phyloP scores from a whole-genome alignment of 2,888 invertebrate genomes.

The Acanthosepion esculentum region DNA sequence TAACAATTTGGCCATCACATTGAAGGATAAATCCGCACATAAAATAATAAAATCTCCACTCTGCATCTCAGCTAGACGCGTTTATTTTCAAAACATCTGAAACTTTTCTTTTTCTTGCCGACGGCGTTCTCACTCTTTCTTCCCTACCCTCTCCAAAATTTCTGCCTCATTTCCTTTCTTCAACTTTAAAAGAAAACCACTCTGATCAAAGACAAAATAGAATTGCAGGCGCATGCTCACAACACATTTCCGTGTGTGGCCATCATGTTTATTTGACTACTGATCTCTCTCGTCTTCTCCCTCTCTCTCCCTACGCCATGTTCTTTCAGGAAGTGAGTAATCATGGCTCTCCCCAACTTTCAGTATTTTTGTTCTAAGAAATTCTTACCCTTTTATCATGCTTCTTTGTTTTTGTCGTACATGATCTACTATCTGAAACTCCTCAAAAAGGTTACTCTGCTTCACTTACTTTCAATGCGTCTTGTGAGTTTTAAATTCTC shows the following conservation, averaged over 20 bases:
- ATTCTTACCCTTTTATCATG: no score
- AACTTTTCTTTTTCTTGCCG: not conserved
- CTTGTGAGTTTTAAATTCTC: no score
- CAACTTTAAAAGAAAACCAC: not conserved
- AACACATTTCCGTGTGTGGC: not conserved
- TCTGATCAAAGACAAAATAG: not conserved
- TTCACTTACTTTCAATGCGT: no score
- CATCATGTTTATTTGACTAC: not conserved
- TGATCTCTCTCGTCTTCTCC: not conserved
- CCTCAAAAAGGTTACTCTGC: no score
- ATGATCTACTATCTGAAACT: no score
- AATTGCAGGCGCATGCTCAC: not conserved
- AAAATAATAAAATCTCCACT: not conserved
- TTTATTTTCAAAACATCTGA: conserved; percentile 1
- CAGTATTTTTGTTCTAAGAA: no score
- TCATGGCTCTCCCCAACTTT: no score
- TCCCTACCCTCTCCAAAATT: not conserved
- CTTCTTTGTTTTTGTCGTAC: no score
- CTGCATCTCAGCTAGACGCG: not conserved
- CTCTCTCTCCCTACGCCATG: no score
- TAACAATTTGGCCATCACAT: not conserved
- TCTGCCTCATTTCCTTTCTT: conserved; percentile 33
- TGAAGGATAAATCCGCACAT: not conserved
- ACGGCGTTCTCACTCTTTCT: not conserved
- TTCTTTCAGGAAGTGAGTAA: no score